These are phyloP conservation scores for Gasteruption jaculator DNA, from an alignment of 2,888 invertebrate species.

Conservation along the genomic window DNA sequence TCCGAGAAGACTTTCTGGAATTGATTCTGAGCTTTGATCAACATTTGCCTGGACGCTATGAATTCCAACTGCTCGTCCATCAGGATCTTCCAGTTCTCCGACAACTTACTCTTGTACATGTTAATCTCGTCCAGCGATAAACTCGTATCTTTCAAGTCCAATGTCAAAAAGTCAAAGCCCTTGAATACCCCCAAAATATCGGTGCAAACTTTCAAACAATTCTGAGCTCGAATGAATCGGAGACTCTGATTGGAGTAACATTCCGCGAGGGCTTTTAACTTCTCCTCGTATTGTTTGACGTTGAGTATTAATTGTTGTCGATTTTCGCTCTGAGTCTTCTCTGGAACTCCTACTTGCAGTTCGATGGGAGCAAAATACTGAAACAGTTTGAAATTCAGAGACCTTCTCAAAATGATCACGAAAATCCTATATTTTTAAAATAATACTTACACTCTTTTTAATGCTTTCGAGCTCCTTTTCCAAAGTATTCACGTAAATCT, in stretches of 20 bases:
- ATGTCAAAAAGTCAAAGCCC: slow-evolving; percentile 9
- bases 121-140: slow-evolving; percentile 7
- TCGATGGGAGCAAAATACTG: slow-evolving; percentile 18
- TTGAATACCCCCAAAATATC: slow-evolving; percentile 27
- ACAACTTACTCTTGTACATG: slow-evolving; percentile 23
- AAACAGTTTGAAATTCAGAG: too few relatives aligned
- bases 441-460: slow-evolving; percentile 15
- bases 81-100: slow-evolving; percentile 24
- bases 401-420: too few relatives aligned
- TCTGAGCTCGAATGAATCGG: slow-evolving; percentile 29
- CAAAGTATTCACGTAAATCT: slow-evolving; percentile 19
- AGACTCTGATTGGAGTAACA: slow-evolving; percentile 31
- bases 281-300: slow-evolving; percentile 31
- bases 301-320: slow-evolving; percentile 25
- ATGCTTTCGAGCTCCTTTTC: slow-evolving; percentile 20
- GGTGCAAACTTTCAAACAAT: slow-evolving; percentile 29
- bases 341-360: slow-evolving; percentile 7
- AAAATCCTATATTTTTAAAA: slow-evolving; percentile 6
- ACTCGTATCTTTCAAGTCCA: slow-evolving; percentile 10
- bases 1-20: slow-evolving; percentile 37
- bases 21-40: slow-evolving; percentile 32
- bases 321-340: too few relatives aligned
- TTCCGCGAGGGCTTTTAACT: slow-evolving; percentile 26
- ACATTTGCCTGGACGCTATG: slow-evolving; percentile 28
- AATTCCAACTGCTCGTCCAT: slow-evolving; percentile 29